A percentile compares a stretch with the other conserved stretches of the same genome.
Conservation (phyloP, 2,888 invertebrate species). For the Steromphala cineraria region DNA sequence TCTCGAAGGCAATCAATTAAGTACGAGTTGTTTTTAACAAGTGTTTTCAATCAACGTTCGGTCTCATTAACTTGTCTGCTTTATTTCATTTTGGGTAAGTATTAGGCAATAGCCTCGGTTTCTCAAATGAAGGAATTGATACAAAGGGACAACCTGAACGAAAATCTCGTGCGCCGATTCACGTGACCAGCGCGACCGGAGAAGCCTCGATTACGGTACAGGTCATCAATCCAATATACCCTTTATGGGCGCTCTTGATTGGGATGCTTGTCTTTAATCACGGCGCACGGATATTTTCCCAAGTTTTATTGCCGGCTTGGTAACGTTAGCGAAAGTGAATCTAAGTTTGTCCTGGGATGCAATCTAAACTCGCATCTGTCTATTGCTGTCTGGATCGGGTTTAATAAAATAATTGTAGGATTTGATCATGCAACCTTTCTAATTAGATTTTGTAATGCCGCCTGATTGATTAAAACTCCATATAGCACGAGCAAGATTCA, state of each 20-base stretch:
- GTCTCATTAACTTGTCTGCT: conserved; percentile 1
- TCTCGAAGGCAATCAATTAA: conserved; percentile 21
- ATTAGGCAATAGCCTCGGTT: neutral
- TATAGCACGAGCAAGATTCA: neutral
- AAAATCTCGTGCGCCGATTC: neutral
- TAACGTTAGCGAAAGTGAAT: neutral
- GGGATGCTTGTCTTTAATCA: conserved; percentile 1
- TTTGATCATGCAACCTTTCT: conserved; percentile 20
- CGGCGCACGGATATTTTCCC: neutral
- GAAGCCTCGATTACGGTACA: neutral
- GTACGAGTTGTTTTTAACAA: conserved; percentile 22
- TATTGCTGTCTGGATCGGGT: neutral
- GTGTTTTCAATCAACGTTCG: conserved; percentile 23
- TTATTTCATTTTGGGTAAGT: conserved; percentile 21
- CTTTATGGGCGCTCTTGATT: conserved; percentile 12
- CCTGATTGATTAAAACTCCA: conserved; percentile 7
- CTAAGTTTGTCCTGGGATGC: neutral
- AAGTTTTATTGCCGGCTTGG: neutral
- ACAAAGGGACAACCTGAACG: neutral
- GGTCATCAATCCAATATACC: neutral
- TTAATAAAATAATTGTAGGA: conserved; percentile 17
- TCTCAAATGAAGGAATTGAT: conserved; percentile 15
- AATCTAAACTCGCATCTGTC: neutral
- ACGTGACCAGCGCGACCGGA: neutral
- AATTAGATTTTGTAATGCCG: neutral